These are phyloP conservation scores for Neolamprologus hecqui DNA, from an alignment of 2,113 vertebrate genomes.

Conservation along the genomic window DNA sequence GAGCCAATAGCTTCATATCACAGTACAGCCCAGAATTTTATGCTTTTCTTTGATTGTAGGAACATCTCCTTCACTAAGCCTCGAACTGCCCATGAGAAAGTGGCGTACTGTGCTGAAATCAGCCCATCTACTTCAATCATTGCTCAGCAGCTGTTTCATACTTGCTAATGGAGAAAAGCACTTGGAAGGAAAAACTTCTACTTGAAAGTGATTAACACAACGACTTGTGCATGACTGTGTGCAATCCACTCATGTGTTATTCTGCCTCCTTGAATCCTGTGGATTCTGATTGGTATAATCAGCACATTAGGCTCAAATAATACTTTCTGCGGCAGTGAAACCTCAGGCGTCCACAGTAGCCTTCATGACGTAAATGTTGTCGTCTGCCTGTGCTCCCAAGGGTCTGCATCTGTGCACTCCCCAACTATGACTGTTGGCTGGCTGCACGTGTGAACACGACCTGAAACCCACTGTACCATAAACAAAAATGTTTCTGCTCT, in stretches of 20 bases:
- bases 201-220: not conserved
- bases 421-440: not conserved
- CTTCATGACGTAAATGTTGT: not conserved
- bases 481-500: not conserved
- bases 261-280: not conserved
- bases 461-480: not conserved
- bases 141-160: not conserved
- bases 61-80: not conserved
- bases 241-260: not conserved
- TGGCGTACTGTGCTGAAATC: fast-evolving
- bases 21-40: not conserved
- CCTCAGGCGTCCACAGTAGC: not conserved
- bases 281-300: not conserved
- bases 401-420: not conserved
- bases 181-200: not conserved
- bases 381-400: not conserved
- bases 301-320: not conserved
- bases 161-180: not conserved
- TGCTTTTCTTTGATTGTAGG: not conserved
- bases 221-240: not conserved
- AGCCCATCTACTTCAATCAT: not conserved
- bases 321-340: not conserved
- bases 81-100: not conserved
- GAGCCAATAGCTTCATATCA: constrained; percentile 3
- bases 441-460: not conserved